phyloP scores from a whole-genome alignment of 2,797 vertebrate genomes.

The Erpetoichthys calabaricus region DNA sequence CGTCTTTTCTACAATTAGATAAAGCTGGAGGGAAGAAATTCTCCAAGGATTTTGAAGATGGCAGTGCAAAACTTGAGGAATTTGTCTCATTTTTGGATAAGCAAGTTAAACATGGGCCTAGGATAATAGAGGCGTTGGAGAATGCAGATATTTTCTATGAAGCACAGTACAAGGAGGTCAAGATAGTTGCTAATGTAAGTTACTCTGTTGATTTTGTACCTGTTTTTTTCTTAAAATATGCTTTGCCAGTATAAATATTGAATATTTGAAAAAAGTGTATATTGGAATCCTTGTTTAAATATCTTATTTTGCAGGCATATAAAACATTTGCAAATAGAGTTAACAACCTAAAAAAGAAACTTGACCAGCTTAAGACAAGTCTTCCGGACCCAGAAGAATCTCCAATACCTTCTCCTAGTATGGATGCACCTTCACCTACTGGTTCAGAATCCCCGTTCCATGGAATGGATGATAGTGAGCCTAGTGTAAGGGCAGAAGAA shows the following conservation, averaged over 20 bases:
- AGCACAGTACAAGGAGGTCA: conserved; percentile 94
- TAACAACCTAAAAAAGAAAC: conserved; percentile 82
- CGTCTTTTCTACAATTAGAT: conserved; percentile 40
- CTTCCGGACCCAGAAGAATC: conserved; percentile 85
- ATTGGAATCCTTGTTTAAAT: not conserved
- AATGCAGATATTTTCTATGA: conserved; percentile 93
- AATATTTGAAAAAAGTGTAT: not conserved
- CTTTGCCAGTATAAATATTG: too few species aligned
- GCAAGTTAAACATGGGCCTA: conserved; percentile 69
- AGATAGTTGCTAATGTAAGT: conserved; percentile 94
- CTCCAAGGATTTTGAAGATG: conserved; percentile 94
- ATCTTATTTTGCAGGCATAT: conserved; percentile 59
- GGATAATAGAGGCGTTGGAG: conserved; percentile 73
- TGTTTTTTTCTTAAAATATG: not conserved
- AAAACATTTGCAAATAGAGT: conserved; percentile 90
- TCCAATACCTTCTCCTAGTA: conserved; percentile 80
- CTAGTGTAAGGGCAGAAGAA: not conserved
- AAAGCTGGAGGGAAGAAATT: conserved; percentile 94
- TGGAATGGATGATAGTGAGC: conserved; percentile 44
- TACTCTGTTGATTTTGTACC: not conserved
- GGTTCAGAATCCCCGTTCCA: conserved; percentile 87
- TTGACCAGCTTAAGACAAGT: conserved; percentile 78
- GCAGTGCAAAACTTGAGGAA: conserved; percentile 82
- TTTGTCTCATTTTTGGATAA: conserved; percentile 81
- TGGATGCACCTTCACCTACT: conserved; percentile 83